Percentiles rank a stretch among this genome's conserved stretches.
Conservation (phyloP, 2,113 vertebrate species). For the Megaceryle torquata region DNA sequence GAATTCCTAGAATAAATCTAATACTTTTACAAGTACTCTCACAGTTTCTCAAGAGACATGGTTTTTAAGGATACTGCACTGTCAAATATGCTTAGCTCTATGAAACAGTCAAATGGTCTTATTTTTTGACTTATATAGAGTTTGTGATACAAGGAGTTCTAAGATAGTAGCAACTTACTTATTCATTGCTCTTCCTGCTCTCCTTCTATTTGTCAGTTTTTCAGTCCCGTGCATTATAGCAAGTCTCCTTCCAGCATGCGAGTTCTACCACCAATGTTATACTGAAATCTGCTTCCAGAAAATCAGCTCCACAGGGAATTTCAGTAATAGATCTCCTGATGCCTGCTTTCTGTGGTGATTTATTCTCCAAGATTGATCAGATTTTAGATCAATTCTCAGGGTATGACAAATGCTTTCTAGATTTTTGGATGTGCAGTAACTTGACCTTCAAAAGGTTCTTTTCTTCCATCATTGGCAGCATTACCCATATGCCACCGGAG, state of each 20-base stretch:
- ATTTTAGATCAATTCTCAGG: background rate
- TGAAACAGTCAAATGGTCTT: background rate
- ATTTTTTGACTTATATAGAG: background rate
- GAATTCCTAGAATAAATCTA: background rate
- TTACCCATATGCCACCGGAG: background rate
- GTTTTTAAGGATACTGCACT: background rate
- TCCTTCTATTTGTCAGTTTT: background rate
- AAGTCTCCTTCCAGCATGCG: background rate
- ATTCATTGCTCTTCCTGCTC: background rate
- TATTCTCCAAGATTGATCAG: background rate
- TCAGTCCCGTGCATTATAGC: too few relatives aligned
- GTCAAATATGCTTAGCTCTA: background rate
- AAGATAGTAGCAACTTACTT: background rate
- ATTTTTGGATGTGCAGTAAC: background rate
- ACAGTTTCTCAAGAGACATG: background rate
- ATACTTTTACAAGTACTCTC: background rate
- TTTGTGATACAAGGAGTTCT: background rate
- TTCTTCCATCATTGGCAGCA: background rate
- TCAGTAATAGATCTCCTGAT: background rate
- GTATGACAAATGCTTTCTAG: background rate
- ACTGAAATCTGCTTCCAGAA: background rate
- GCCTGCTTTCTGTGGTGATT: background rate
- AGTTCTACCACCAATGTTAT: background rate
- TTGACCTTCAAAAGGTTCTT: background rate
- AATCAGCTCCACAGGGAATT: background rate